A percentile compares a stretch with the other conserved stretches of the same genome.
Conservation (phyloP, 2,888 invertebrate species). For the Busseola fusca region DNA sequence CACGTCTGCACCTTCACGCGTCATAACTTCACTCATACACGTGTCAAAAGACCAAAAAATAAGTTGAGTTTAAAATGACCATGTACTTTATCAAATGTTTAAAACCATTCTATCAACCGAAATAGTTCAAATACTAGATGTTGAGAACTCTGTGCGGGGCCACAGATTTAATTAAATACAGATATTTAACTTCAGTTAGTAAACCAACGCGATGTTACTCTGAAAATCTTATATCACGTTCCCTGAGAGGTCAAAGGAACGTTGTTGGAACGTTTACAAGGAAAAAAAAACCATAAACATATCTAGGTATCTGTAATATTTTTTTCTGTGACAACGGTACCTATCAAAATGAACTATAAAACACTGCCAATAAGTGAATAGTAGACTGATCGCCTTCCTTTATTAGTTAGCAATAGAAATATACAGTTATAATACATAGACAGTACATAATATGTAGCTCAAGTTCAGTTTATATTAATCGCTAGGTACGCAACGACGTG, state of each 20-base stretch:
- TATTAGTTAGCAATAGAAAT: conserved; percentile 64
- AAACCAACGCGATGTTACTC: not conserved
- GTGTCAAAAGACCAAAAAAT: not conserved
- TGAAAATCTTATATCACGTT: not conserved
- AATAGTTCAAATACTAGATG: conserved; percentile 29
- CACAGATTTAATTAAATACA: not conserved
- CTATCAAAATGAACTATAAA: conserved; percentile 38
- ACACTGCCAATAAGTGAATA: conserved; percentile 72
- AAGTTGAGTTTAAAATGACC: not conserved
- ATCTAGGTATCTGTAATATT: not conserved
- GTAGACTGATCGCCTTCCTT: conserved; percentile 71
- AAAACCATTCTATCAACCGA: not conserved
- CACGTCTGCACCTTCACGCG: conserved; percentile 11
- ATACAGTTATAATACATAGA: conserved; percentile 38
- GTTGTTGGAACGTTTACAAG: not conserved
- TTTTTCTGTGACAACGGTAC: conserved; percentile 18
- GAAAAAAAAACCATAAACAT: not conserved
- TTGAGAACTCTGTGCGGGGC: not conserved
- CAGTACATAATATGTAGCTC: conserved; percentile 43
- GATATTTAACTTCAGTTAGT: not conserved
- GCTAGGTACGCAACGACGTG: conserved; percentile 42
- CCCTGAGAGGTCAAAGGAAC: not conserved
- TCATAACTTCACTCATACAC: not conserved
- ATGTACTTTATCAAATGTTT: not conserved
- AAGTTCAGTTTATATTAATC: conserved; percentile 51